These are phyloP conservation scores for Hapalemur alaotrensis DNA, from an alignment of 2,797 vertebrate genomes.

Conservation along the genomic window DNA sequence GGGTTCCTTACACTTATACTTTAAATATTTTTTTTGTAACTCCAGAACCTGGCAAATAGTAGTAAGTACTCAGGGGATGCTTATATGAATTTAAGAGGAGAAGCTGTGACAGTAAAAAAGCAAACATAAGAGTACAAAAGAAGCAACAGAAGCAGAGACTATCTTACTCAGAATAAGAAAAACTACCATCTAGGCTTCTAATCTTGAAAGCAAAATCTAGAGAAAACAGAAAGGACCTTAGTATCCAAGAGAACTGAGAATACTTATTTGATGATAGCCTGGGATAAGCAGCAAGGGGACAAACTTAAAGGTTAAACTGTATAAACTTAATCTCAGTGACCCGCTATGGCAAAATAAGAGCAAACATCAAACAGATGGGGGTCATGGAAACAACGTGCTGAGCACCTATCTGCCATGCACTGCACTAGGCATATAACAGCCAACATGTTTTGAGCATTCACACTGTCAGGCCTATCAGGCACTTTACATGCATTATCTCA, in stretches of 20 bases:
- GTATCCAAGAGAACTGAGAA: background rate
- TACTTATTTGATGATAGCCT: background rate
- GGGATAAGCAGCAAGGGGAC: background rate
- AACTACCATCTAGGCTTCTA: background rate
- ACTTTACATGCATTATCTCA: background rate
- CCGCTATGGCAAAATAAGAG: background rate
- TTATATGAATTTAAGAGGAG: background rate
- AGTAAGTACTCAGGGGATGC: background rate
- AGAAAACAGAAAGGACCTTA: background rate
- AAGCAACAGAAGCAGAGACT: background rate
- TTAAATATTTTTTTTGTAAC: conserved; percentile 20
- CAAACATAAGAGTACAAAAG: background rate
- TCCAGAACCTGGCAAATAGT: background rate
- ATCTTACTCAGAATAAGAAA: conserved; percentile 6
- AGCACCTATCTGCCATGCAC: background rate
- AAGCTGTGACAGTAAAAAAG: background rate
- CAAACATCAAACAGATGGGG: background rate
- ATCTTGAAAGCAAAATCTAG: conserved; percentile 1
- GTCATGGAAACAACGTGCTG: background rate
- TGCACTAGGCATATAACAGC: background rate
- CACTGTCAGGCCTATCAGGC: background rate
- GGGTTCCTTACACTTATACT: background rate
- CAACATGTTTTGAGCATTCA: background rate
- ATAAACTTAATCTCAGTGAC: background rate
- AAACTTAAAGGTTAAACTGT: conserved; percentile 7